phyloP scores from a whole-genome alignment of 2,113 vertebrate species.

The Zeus faber region DNA sequence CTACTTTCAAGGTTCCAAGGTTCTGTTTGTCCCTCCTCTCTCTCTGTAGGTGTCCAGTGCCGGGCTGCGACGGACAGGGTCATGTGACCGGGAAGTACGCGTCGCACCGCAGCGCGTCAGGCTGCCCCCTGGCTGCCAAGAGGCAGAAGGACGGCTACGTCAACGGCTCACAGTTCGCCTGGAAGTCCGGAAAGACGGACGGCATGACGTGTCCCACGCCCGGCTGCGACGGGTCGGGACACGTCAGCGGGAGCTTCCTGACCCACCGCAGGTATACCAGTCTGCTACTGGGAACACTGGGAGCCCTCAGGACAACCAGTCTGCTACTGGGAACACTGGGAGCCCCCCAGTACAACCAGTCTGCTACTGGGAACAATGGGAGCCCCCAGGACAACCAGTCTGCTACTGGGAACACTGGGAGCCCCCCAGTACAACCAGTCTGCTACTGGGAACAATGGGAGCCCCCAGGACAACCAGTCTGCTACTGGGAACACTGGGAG shows the following conservation, averaged over 20 bases:
- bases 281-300: neutral
- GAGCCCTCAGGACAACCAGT: neutral
- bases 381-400: too few species aligned
- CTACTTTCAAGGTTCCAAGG: neutral
- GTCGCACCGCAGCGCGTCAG: conserved; percentile 94
- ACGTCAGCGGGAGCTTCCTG: conserved; percentile 97
- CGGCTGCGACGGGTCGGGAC: conserved; percentile 94
- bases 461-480: too few species aligned
- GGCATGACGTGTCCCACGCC: conserved; percentile 97
- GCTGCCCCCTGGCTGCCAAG: conserved; percentile 94
- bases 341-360: too few species aligned
- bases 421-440: too few species aligned
- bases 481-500: neutral
- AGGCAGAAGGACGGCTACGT: conserved; percentile 94
- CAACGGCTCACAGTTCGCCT: conserved; percentile 90
- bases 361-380: too few species aligned
- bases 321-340: neutral
- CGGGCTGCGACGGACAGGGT: conserved; percentile 95
- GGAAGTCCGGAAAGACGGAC: conserved; percentile 96
- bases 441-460: too few species aligned
- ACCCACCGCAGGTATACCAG: conserved; percentile 91
- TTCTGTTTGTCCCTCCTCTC: neutral
- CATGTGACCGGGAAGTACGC: conserved; percentile 98
- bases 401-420: too few species aligned
- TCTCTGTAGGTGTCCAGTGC: conserved; percentile 89